Evolutionary conservation across 2,888 invertebrate species (phyloP), one percentile per base, ranked within the genome.

Genomic region (Nycteola revayana): DNA sequence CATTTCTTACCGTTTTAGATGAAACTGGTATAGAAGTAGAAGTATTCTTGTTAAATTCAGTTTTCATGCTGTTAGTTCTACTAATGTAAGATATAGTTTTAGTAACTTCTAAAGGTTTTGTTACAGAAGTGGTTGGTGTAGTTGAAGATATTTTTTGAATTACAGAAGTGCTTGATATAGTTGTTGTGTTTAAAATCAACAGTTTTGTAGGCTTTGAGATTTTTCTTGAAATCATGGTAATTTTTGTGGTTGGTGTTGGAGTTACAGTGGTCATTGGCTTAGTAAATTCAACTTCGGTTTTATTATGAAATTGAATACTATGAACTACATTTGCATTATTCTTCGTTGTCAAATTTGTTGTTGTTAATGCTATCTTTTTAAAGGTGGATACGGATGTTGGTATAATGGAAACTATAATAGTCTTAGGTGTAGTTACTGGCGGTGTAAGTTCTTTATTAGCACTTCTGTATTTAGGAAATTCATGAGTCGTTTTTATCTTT

Each of bases 341-440:
- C 44, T 69, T 76, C 42, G 64, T 50, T 9, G 68, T 48, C 22
- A 66, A 34, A 31, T 70, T 69, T 1, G 78, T 71, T 8, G 79
- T 60, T 35, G 87, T 81, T 27, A 88, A 59, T 24, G 82, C 73
- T 42, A 88, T 76, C 54, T 84, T 86, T 73, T 82, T 88, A 41
- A 79, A 88, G 3, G 81, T 79, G 1, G 87, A 84, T 22, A 86
- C 76, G 11, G 88, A 87, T 25, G 88, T 87, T 9, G 88, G 88
- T 66, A 88, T 88, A 41, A 88, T 88, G 5, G 88, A 87, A 6
- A 88, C 88, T 30, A 88, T 81, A 23, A 88, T 88, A 4, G 88
- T 88, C 47, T 79, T 84, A 25, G 84, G 86, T 26, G 88, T 87
- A 3, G 88, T 87, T 25, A 66, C 73, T 14, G 21, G 22, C 32